Conservation (phyloP, 2,888 invertebrate genomes). For the Agriopis aurantiaria region DNA sequence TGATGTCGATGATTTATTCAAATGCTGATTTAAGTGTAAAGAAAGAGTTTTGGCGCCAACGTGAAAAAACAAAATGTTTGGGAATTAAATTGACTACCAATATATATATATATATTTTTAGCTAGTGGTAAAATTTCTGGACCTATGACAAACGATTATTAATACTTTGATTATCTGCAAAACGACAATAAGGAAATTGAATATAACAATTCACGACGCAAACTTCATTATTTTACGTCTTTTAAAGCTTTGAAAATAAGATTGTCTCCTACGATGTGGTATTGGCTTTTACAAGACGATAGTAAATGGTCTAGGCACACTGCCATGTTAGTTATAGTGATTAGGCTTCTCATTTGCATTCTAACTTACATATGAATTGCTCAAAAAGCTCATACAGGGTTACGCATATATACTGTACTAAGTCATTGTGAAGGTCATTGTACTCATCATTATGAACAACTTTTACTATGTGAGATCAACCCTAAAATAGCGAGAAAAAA, state of each 20-base stretch:
- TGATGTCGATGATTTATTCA: no score
- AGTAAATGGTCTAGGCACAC: neutral
- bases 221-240: neutral
- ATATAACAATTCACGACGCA: neutral
- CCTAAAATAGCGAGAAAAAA: no score
- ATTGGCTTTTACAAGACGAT: neutral
- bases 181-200: neutral
- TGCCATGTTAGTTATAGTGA: neutral
- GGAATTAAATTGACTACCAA: no score
- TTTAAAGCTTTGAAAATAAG: neutral
- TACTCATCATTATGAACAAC: no score
- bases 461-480: no score
- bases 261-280: neutral
- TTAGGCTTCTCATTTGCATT: neutral
- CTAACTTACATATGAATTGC: neutral
- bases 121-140: no score
- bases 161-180: neutral
- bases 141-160: neutral
- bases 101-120: no score
- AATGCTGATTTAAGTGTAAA: no score
- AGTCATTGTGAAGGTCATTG: no score
- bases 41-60: no score
- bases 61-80: no score
- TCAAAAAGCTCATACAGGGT: neutral
- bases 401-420: no score